These are phyloP conservation scores for Bagarius yarrelli DNA, from an alignment of 2,113 vertebrate genomes.

Conservation along the genomic window DNA sequence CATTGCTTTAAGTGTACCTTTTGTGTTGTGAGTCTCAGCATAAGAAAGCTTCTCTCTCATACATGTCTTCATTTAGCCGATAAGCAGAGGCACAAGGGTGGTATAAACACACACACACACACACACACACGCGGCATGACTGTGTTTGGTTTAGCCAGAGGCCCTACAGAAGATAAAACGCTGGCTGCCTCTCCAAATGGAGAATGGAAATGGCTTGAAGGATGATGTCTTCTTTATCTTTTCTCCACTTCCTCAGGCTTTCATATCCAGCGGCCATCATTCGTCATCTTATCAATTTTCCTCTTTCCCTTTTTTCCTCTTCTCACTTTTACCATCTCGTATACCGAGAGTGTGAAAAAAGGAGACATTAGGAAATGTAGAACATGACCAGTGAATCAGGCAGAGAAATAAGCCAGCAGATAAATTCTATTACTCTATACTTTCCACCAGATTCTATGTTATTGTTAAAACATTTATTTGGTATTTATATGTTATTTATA, in stretches of 20 bases:
- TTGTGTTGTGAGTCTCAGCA: slow-evolving; percentile 7
- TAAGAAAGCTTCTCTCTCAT: neutral
- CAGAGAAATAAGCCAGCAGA: neutral
- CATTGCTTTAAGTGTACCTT: neutral
- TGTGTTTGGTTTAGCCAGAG: slow-evolving; percentile 45
- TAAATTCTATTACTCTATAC: neutral
- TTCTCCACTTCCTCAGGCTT: slow-evolving; percentile 1
- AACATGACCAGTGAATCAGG: neutral
- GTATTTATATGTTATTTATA: too few relatives aligned
- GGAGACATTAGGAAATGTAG: neutral
- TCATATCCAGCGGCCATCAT: slow-evolving; percentile 12
- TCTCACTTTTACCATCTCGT: neutral
- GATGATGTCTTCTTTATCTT: slow-evolving; percentile 42
- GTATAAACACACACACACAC: slow-evolving; percentile 12
- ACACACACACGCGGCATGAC: slow-evolving; percentile 9
- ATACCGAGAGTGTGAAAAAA: neutral
- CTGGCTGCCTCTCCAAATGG: slow-evolving; percentile 52
- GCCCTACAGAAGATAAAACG: slow-evolving; percentile 36
- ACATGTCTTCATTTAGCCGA: slow-evolving; percentile 11
- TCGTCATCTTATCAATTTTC: slow-evolving; percentile 17
- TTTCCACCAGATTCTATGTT: neutral
- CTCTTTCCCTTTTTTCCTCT: slow-evolving; percentile 11
- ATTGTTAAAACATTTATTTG: too few relatives aligned
- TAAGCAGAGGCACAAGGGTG: slow-evolving; percentile 19
- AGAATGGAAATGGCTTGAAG: slow-evolving; percentile 48